phyloP scores from a whole-genome alignment of 2,888 invertebrate genomes.

The Mayetiola destructor region DNA sequence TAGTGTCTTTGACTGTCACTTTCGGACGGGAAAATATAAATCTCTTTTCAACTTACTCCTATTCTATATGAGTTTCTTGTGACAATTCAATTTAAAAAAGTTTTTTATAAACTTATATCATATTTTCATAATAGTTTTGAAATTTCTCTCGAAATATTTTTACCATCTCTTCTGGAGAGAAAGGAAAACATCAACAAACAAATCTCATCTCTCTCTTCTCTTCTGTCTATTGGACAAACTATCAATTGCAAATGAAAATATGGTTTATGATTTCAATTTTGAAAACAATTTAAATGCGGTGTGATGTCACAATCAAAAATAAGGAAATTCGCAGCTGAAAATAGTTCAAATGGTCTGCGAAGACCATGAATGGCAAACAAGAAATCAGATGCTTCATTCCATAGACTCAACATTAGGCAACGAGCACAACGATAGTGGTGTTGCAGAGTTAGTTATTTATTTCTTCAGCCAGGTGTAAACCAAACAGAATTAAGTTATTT shows the following conservation, averaged over 20 bases:
- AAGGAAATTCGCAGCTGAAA: background rate
- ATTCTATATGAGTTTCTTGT: too few species aligned
- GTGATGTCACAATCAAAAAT: background rate
- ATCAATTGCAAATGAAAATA: conserved; percentile 5
- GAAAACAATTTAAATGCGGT: background rate
- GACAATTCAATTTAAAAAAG: too few species aligned
- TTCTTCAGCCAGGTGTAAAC: conserved; percentile 15
- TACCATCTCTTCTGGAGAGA: too few species aligned
- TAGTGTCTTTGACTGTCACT: too few species aligned
- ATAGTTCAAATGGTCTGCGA: too few species aligned
- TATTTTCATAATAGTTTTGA: too few species aligned
- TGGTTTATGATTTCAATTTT: background rate
- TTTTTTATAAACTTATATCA: too few species aligned
- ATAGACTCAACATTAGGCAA: too few species aligned
- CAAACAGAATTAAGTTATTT: conserved; percentile 12
- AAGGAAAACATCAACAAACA: conserved; percentile 9
- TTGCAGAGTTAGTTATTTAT: conserved; percentile 5
- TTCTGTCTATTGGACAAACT: background rate
- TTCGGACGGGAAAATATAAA: too few species aligned
- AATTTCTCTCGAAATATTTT: too few species aligned
- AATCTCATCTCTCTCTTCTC: background rate
- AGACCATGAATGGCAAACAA: background rate
- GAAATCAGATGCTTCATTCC: conserved; percentile 1
- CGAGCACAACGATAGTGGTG: too few species aligned
- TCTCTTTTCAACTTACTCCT: too few species aligned